Conservation (phyloP, 2,888 invertebrate genomes). For the Netelia inedita region DNA sequence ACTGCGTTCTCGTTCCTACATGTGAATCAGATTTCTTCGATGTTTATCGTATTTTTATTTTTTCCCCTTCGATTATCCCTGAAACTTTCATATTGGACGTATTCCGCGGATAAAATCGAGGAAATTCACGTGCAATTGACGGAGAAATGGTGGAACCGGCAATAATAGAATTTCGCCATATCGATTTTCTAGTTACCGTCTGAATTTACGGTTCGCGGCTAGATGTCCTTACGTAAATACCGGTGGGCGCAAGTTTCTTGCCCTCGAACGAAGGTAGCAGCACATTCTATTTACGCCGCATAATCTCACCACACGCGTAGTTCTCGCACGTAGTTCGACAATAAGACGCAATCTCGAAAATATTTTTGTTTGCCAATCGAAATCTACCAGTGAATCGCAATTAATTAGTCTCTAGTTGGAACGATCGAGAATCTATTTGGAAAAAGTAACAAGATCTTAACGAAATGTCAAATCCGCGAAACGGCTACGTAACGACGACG, state of each 20-base stretch:
- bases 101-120: neutral
- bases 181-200: neutral
- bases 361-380: neutral
- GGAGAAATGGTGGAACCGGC: neutral
- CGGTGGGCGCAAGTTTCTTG: slow-evolving; percentile 35
- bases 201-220: neutral
- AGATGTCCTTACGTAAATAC: slow-evolving; percentile 32
- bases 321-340: neutral
- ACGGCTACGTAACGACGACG: slow-evolving; percentile 29
- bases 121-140: neutral
- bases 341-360: neutral
- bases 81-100: neutral
- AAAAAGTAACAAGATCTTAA: neutral
- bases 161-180: neutral
- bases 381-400: neutral
- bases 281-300: slow-evolving; percentile 3
- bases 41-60: neutral
- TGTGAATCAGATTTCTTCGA: neutral
- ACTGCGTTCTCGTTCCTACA: neutral
- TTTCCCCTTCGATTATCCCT: neutral
- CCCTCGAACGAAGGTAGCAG: slow-evolving; percentile 40
- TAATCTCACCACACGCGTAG: neutral
- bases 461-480: slow-evolving; percentile 58
- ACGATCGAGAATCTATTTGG: neutral
- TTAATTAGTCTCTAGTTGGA: neutral